A percentile compares a stretch with the other conserved stretches of the same genome.
Conservation (phyloP, 2,888 invertebrate genomes). For the Apodemia arnacis region DNA sequence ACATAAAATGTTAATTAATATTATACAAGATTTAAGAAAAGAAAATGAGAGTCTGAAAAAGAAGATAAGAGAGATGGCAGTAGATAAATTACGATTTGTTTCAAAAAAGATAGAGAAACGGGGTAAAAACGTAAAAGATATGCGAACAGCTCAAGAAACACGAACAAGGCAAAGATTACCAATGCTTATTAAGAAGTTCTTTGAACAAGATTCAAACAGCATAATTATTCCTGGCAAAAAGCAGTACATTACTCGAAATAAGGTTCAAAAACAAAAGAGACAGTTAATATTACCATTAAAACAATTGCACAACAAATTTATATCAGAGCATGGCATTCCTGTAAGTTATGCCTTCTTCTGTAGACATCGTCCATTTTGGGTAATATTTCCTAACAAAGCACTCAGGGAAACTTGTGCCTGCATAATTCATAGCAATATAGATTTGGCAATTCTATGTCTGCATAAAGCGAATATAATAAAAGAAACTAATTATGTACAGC, state of each 20-base stretch:
- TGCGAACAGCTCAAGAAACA: not conserved
- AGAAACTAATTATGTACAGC: not conserved
- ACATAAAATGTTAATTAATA: not conserved
- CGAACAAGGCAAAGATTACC: not conserved
- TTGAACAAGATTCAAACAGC: constrained; percentile 9
- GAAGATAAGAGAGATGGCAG: not conserved
- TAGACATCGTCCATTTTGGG: not conserved
- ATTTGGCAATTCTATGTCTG: not conserved
- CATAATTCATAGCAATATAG: not conserved
- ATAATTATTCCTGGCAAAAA: not conserved
- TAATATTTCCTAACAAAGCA: not conserved
- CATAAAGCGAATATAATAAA: not conserved
- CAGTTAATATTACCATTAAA: not conserved
- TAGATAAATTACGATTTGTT: not conserved
- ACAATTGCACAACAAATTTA: not conserved
- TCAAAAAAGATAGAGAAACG: not conserved
- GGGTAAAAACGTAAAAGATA: not conserved
- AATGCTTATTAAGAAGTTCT: not conserved
- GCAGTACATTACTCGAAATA: not conserved
- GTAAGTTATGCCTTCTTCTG: constrained; percentile 6
- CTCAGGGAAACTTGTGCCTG: not conserved
- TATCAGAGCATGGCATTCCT: not conserved
- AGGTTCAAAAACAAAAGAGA: not conserved
- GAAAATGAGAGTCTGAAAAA: not conserved
- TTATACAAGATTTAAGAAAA: not conserved